Conservation (phyloP, 2,113 vertebrate species). For the Paralichthys olivaceus region DNA sequence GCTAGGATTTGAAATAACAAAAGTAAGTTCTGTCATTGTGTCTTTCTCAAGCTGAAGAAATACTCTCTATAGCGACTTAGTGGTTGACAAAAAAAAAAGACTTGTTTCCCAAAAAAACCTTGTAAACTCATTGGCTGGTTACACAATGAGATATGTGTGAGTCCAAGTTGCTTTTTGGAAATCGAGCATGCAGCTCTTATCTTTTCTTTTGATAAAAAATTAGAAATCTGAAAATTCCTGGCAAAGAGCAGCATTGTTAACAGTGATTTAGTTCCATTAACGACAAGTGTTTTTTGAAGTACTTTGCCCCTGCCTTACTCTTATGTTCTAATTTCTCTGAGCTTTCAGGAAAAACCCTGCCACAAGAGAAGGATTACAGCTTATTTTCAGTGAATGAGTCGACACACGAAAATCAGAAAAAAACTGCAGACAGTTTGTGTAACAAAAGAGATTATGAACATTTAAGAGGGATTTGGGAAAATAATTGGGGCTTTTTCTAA, state of each 20-base stretch:
- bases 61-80: constrained; percentile 8
- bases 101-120: constrained; percentile 1
- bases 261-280: constrained; percentile 56
- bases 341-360: constrained; percentile 64
- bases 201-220: constrained; percentile 22
- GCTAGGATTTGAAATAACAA: constrained; percentile 9
- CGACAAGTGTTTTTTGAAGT: constrained; percentile 60
- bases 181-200: constrained; percentile 25
- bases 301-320: constrained; percentile 58
- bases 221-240: constrained; percentile 35
- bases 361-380: constrained; percentile 78
- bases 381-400: constrained; percentile 77
- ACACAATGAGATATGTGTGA: constrained; percentile 31
- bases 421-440: constrained; percentile 74
- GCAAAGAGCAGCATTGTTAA: constrained; percentile 50
- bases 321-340: constrained; percentile 60
- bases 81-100: constrained; percentile 22
- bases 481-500: constrained; percentile 74
- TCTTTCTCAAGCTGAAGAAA: not conserved
- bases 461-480: constrained; percentile 78
- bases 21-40: not conserved
- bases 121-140: constrained; percentile 11
- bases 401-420: constrained; percentile 66
- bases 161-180: constrained; percentile 45
- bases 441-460: constrained; percentile 80